A percentile compares a stretch with the other conserved stretches of the same genome.
These are phyloP conservation scores for Lathamus discolor DNA, from an alignment of 2,113 vertebrate species.

Conservation along the genomic window DNA sequence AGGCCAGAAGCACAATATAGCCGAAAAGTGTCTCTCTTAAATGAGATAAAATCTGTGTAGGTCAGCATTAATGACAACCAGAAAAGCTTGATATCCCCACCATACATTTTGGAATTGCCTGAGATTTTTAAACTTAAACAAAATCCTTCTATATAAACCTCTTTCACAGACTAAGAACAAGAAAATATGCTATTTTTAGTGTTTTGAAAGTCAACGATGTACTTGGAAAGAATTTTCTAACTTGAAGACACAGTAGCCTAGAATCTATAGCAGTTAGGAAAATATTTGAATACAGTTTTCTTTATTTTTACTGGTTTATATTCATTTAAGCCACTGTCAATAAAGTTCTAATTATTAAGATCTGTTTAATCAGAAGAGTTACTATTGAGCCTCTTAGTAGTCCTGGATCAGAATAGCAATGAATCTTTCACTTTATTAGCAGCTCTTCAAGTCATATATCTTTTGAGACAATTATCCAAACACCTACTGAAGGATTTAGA, in stretches of 20 bases:
- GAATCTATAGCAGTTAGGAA: not conserved
- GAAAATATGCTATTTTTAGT: not conserved
- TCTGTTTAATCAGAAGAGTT: not conserved
- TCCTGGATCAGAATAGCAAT: not conserved
- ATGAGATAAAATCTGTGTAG: not conserved
- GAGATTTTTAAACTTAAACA: not conserved
- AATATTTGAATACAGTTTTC: not conserved
- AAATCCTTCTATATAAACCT: not conserved
- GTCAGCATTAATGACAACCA: not conserved
- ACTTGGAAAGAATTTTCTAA: not conserved
- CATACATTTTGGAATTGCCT: not conserved
- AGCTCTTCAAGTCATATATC: not conserved
- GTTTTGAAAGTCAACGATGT: not conserved
- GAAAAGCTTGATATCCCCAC: not conserved
- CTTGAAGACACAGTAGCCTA: not conserved
- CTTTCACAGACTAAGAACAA: not conserved
- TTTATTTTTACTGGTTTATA: not conserved
- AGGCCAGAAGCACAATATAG: not conserved
- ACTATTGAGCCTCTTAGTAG: not conserved
- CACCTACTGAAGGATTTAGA: not conserved
- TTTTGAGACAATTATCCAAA: not conserved
- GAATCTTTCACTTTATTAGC: not conserved
- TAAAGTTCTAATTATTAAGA: not conserved
- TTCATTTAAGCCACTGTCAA: not conserved
- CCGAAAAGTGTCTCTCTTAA: not conserved